Conservation (phyloP, 1,140 invertebrate genomes). For the Drosophila aff. region DNA sequence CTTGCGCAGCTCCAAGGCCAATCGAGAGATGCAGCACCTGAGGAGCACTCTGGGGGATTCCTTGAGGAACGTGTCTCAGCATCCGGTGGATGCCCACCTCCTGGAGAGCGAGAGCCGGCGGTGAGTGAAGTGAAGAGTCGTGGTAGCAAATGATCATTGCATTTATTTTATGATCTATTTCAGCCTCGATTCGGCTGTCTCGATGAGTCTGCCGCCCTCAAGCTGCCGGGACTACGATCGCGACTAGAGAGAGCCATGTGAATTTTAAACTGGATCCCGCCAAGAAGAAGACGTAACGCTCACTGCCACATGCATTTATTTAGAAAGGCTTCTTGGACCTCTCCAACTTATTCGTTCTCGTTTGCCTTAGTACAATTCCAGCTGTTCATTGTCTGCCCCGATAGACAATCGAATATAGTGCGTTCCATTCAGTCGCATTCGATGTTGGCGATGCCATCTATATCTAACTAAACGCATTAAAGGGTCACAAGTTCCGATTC, state of each 20-base stretch:
- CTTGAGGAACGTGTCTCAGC: constrained; percentile 91
- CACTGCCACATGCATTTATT: constrained; percentile 67
- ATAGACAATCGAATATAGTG: constrained; percentile 85
- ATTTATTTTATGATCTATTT: constrained; percentile 9
- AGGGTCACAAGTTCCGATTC: constrained; percentile 77
- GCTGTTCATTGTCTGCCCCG: constrained; percentile 84
- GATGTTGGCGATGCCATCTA: constrained; percentile 9
- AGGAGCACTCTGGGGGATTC: constrained; percentile 93
- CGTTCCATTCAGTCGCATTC: constrained; percentile 59
- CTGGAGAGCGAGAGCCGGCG: constrained; percentile 94
- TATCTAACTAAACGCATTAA: constrained; percentile 59
- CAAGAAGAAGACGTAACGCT: constrained; percentile 64
- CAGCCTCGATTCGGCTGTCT: constrained; percentile 84
- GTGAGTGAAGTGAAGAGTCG: constrained; percentile 24
- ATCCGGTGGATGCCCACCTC: constrained; percentile 91
- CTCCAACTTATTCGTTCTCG: constrained; percentile 6
- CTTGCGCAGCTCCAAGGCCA: constrained; percentile 91
- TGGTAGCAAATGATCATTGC: too few species aligned
- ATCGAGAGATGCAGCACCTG: constrained; percentile 93
- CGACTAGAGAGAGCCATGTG: constrained; percentile 52
- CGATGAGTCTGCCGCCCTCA: constrained; percentile 84
- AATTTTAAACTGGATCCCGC: constrained; percentile 64
- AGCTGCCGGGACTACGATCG: constrained; percentile 81
- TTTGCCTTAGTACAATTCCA: constrained; percentile 58
- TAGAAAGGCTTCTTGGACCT: constrained; percentile 38